A percentile compares a stretch with the other conserved stretches of the same genome.
These are phyloP conservation scores for Plodia interpunctella DNA, from an alignment of 1,140 invertebrate species.

Conservation along the genomic window DNA sequence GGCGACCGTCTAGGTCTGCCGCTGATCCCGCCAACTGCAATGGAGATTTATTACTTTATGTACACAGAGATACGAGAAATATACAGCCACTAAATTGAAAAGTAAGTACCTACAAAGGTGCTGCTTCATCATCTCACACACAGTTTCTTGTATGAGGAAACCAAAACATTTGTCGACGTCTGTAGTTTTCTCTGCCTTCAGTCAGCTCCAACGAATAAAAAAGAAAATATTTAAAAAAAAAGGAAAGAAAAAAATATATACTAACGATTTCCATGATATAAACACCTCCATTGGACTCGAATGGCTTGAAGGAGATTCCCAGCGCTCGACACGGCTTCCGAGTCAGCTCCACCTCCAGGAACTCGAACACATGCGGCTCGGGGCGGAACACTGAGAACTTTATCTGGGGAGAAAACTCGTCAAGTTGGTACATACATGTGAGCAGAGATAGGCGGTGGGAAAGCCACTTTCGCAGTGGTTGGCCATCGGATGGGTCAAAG, in stretches of 20 bases:
- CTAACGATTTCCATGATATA: conserved; percentile 96
- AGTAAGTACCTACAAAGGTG: no score
- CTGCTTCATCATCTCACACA: no score
- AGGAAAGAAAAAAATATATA: background rate
- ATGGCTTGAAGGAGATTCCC: conserved; percentile 93
- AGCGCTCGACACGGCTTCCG: conserved; percentile 92
- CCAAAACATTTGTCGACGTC: no score
- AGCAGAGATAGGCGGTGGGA: background rate
- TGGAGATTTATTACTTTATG: no score
- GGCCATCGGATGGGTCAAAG: no score
- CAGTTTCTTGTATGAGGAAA: no score
- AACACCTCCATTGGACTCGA: conserved; percentile 91
- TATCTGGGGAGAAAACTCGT: conserved; percentile 82
- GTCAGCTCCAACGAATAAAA: no score
- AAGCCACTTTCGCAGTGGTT: no score
- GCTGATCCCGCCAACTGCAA: conserved; percentile 90
- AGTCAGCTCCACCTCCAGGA: conserved; percentile 92
- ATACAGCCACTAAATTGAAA: no score
- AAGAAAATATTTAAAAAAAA: no score
- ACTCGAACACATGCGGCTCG: conserved; percentile 88
- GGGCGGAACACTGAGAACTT: conserved; percentile 93
- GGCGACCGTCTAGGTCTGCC: conserved; percentile 93
- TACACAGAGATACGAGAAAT: no score
- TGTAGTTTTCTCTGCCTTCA: no score
- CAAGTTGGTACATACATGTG: background rate